A percentile compares a stretch with the other conserved stretches of the same genome.
Evolutionary conservation across 2,888 invertebrate species (phyloP).

Genomic region (Thera britannica): DNA sequence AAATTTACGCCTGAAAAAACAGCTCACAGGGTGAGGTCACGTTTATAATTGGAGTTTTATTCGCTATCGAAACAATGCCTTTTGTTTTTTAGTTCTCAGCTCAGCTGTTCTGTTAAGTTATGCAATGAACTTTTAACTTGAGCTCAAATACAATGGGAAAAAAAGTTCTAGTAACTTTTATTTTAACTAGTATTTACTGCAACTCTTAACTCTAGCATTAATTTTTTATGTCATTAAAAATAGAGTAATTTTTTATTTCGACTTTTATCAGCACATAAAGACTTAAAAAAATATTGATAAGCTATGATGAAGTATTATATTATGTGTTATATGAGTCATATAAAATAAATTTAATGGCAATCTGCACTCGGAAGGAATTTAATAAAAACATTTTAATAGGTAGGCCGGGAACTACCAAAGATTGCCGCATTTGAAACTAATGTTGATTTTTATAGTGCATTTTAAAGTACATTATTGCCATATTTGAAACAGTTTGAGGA

Average conservation of each 20-base stretch:
- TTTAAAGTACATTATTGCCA: too few species aligned
- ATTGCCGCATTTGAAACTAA: too few species aligned
- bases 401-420: too few species aligned
- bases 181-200: background rate
- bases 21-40: slow-evolving; percentile 23
- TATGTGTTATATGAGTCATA: too few species aligned
- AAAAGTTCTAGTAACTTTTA: background rate
- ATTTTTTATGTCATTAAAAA: too few species aligned
- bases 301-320: too few species aligned
- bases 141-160: background rate
- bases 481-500: too few species aligned
- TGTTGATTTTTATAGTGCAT: too few species aligned
- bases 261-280: background rate
- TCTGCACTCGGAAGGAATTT: too few species aligned
- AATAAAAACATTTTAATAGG: too few species aligned
- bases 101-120: slow-evolving; percentile 33
- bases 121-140: slow-evolving; percentile 20
- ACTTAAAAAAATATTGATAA: too few species aligned
- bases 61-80: slow-evolving; percentile 29
- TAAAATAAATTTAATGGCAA: too few species aligned
- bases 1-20: slow-evolving; percentile 1
- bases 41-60: slow-evolving; percentile 7
- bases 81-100: slow-evolving; percentile 35
- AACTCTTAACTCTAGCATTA: background rate
- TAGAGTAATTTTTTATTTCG: background rate